Percentiles rank a stretch among this genome's conserved stretches.
These are phyloP conservation scores for Sicus ferrugineus DNA, from an alignment of 2,888 invertebrate genomes.

Conservation along the genomic window DNA sequence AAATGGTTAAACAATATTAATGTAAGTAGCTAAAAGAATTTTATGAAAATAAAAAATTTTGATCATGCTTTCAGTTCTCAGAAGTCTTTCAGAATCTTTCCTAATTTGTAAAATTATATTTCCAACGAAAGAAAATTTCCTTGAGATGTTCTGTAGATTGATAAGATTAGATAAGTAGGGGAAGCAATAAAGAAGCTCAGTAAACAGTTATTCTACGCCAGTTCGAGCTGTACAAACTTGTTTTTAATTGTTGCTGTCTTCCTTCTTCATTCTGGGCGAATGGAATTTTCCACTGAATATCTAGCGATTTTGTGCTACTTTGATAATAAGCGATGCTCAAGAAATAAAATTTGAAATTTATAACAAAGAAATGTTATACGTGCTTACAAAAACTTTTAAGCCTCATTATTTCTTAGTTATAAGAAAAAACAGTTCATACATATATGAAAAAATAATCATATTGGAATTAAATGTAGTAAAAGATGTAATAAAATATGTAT, in stretches of 20 bases:
- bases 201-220: neutral
- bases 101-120: no score
- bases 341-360: no score
- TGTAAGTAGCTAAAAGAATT: no score
- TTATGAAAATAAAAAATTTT: no score
- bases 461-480: neutral
- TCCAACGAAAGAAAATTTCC: no score
- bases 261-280: neutral
- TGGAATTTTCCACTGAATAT: constrained; percentile 14
- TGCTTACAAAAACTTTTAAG: no score
- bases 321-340: no score
- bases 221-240: neutral
- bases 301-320: neutral
- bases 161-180: constrained; percentile 1
- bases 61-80: neutral
- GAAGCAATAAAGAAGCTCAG: neutral
- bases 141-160: no score
- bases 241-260: neutral
- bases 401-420: no score
- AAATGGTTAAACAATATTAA: no score
- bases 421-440: neutral
- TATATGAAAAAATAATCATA: neutral
- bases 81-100: neutral
- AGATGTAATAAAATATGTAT: neutral
- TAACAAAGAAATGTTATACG: no score